Evolutionary conservation across 1,140 invertebrate genomes (phyloP).

Genomic region (Caerostris darwini): DNA sequence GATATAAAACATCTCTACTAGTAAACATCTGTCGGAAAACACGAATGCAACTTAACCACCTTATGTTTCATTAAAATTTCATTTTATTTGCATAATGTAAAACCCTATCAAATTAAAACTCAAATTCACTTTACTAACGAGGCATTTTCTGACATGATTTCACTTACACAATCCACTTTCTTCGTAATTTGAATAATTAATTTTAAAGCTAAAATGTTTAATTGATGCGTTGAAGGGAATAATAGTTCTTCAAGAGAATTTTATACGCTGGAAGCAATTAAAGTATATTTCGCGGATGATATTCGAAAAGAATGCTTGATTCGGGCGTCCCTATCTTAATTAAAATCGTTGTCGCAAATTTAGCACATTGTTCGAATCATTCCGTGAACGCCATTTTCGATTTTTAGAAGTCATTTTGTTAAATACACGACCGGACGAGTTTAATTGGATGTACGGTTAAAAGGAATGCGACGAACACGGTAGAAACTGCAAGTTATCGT

Average conservation of each 20-base stretch:
- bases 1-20: too few relatives aligned
- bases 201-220: not conserved
- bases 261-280: not conserved
- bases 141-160: too few relatives aligned
- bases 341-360: not conserved
- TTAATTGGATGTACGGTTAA: not conserved
- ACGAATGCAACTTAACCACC: too few relatives aligned
- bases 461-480: not conserved
- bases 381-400: not conserved
- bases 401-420: not conserved
- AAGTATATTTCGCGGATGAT: not conserved
- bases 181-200: too few relatives aligned
- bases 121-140: too few relatives aligned
- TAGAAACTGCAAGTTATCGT: not conserved
- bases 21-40: too few relatives aligned
- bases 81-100: too few relatives aligned
- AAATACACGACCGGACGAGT: not conserved
- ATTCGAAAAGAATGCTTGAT: not conserved
- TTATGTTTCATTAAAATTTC: too few relatives aligned
- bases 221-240: not conserved
- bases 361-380: not conserved
- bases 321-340: not conserved
- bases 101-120: too few relatives aligned
- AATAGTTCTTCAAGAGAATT: not conserved
- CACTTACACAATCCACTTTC: too few relatives aligned